Evolutionary conservation across 1,140 invertebrate species (phyloP).

Genomic region (Leptinotarsa lineolata): DNA sequence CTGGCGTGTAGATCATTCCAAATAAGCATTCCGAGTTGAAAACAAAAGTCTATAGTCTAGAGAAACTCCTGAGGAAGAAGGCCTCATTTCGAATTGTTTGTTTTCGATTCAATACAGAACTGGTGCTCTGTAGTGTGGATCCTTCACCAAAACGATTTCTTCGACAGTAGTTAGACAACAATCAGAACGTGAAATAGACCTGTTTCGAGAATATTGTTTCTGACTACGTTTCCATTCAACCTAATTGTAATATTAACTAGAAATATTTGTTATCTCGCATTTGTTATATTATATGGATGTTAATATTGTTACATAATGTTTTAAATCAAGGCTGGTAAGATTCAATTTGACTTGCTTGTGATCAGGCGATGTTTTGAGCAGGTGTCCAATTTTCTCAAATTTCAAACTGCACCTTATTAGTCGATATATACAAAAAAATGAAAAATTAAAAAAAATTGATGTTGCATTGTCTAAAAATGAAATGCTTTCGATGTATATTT

Average conservation of each 20-base stretch:
- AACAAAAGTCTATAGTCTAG: constrained; percentile 30
- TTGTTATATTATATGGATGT: constrained; percentile 48
- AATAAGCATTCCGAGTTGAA: constrained; percentile 39
- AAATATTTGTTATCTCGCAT: constrained; percentile 45
- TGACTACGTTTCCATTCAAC: constrained; percentile 11
- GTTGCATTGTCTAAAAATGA: constrained; percentile 40
- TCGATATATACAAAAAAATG: constrained; percentile 28
- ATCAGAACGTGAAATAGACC: not conserved
- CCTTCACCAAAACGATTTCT: not conserved
- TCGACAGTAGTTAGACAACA: not conserved
- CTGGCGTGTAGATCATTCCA: constrained; percentile 48
- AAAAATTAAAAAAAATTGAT: constrained; percentile 33
- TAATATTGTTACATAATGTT: constrained; percentile 42
- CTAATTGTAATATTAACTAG: constrained; percentile 41
- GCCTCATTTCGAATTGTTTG: constrained; percentile 33
- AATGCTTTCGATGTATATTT: constrained; percentile 49
- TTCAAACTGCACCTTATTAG: constrained; percentile 12
- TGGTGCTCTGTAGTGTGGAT: constrained; percentile 49
- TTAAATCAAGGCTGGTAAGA: constrained; percentile 33
- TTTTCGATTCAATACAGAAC: constrained; percentile 22
- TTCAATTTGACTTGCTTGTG: constrained; percentile 7
- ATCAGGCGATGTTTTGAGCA: not conserved
- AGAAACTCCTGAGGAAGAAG: constrained; percentile 36
- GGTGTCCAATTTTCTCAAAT: not conserved
- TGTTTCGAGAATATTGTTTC: not conserved